Base-by-base conservation (phyloP, 1,140 invertebrate genomes). In the Polyergus mexicanus region DNA sequence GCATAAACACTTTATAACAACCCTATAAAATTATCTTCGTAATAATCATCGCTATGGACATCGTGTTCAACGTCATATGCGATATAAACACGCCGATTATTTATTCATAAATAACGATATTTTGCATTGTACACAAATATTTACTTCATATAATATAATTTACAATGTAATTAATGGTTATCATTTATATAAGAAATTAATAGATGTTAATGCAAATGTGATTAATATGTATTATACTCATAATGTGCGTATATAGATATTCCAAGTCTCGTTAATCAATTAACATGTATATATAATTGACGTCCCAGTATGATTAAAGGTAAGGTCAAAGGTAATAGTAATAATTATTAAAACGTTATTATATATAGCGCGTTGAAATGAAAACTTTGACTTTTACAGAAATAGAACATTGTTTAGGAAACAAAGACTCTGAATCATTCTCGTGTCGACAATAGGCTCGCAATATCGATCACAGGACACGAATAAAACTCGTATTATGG, bases 141-240 rank as follows among this genome's bases (percentile, higher is more conserved):
- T 80, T 80, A 68, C 22, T 41, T 56, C 22, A 0, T 44, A 51
- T 56, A 38, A 78, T 66, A 54, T 56, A 56, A 80, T 65, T 32
- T 28, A 54, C 38, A 54, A 66, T 78, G 5, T 41, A 44, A 77
- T 77, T 66, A 80, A 69, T 56, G 47, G n/a, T 32, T 44, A 80
- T 80, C 65, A 69, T 56, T 69, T 80, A 69, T 28, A 68, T 25
- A 69, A 19, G 56, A 68, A 54, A 78, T 66, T 66, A 22, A 78
- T 51, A 13, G 25, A 78, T 56, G 47, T 78, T 32, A 80, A 38
- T 69, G 10, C 22, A 28, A n/a, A n/a, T 10, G 13, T 44, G 69
- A 80, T 80, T 78, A 56, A 78, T 78, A 66, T 35, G 44, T 51
- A 51, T 47, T 41, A 58, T 6, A 35, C 65, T 6, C n/a, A 19